Evolutionary conservation across 2,797 vertebrate species (phyloP), one percentile per base, ranked within the genome.

Genomic region (Ctenopoma kingsleyae): DNA sequence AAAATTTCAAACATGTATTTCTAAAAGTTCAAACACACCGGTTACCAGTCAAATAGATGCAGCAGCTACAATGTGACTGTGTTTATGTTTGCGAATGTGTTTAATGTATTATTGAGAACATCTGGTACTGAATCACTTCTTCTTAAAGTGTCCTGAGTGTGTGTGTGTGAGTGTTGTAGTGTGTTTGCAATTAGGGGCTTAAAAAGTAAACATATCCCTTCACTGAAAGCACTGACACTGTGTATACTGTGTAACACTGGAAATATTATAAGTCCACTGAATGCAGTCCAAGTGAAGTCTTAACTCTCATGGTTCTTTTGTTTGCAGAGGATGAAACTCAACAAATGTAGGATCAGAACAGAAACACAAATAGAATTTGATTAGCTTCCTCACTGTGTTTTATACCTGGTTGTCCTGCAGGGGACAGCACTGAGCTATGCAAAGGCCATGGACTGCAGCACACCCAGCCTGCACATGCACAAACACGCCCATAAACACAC

Each of bases 391-490:
- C 16, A 8, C 12, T 12, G 36, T 81, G 71, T 35, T 69, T 6
- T 69, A 3, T 1, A 5, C 1, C 44, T 30, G 32, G 1, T 60
- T 63, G 0, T 65, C 83, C 88, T 85, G 76, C 74, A 86, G 86
- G 74, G 73, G 83, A 84, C 85, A 77, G 78, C 71, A 76, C 88
- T 82, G 84, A 84, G 87, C 87, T 40, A 3, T 43, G 22, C 46
- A 61, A 47, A 27, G n/a, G 8, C 15, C 13, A 3, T 52, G 3
- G 7, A 53, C 68, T 76, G 60, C 77, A 78, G 49, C 46, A 59
- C 44, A 17, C 10, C n/a, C 27, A 17, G 35, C 46, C 36, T 62
- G 51, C 41, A 67, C 66, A 48, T 5, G 15, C 12, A 35, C 27
- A 22, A 3, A 49, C 30, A 74, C 59, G 49, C 23, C 13, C 69